phyloP scores from a whole-genome alignment of 2,888 invertebrate genomes.

The Drosophila robusta region DNA sequence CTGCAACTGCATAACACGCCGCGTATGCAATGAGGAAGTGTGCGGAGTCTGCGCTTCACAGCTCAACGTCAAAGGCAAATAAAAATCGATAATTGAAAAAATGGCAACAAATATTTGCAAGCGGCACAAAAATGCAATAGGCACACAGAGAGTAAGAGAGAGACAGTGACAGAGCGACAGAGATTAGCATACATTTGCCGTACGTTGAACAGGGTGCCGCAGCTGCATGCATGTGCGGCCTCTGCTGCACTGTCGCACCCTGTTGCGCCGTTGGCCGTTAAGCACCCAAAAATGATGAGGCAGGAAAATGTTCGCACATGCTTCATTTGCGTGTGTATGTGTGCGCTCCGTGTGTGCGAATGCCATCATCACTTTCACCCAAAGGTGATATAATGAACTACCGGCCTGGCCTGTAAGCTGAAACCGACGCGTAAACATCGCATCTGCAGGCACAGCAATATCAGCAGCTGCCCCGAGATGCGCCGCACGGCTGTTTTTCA shows the following conservation, averaged over 20 bases:
- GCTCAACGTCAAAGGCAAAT: conserved; percentile 58
- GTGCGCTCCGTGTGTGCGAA: conserved; percentile 51
- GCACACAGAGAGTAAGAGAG: conserved; percentile 23
- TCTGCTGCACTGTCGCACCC: conserved; percentile 12
- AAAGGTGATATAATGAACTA: conserved; percentile 81
- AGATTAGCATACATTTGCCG: conserved; percentile 56
- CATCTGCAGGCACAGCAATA: conserved; percentile 33
- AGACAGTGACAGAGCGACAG: conserved; percentile 6
- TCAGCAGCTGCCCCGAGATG: conserved; percentile 40
- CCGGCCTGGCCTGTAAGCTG: conserved; percentile 57
- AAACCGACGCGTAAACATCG: conserved; percentile 52
- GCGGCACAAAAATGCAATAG: conserved; percentile 44
- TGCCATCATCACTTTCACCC: conserved; percentile 83
- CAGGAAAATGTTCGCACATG: conserved; percentile 76
- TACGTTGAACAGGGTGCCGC: conserved; percentile 19
- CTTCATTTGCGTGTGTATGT: conserved; percentile 42
- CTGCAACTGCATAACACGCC: conserved; percentile 34
- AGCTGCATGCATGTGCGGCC: not conserved
- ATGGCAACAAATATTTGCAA: conserved; percentile 67
- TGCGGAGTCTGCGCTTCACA: conserved; percentile 37
- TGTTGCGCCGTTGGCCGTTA: conserved; percentile 7
- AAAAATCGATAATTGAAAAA: conserved; percentile 75
- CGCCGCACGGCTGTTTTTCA: conserved; percentile 14
- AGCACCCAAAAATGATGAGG: conserved; percentile 55
- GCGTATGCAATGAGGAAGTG: conserved; percentile 71